Evolutionary conservation across 2,888 invertebrate species (phyloP), one percentile per base, ranked within the genome.

Genomic region (Argyresthia goedartella): DNA sequence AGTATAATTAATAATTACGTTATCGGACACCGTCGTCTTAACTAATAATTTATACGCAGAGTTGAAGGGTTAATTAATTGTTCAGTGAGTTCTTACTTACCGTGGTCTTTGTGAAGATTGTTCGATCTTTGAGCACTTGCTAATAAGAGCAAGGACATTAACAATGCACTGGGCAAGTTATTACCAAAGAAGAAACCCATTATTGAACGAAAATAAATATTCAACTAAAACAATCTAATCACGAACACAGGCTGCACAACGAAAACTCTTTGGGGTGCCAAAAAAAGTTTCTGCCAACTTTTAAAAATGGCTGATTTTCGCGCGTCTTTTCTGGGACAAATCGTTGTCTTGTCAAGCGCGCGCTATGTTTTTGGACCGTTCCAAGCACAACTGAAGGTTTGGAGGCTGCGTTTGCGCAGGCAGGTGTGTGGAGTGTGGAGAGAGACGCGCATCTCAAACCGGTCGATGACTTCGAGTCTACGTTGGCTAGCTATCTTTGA

Each of bases 61-160:
- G n/a, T 39, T 39, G 39, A 8, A 39, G 3, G n/a, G 9, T 8
- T 8, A 36, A 8, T 9, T 36, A 39, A 39, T 39, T 39, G 9
- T 11, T 9, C 39, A 39, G 25, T 25, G 25, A 25, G 25, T 6
- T 33, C 50, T 33, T 49, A 75, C 84, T 80, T 59, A 86, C 87
- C 86, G 65, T 73, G 72, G 63, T 84, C 81, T 69, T 76, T 73
- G 53, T 72, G 67, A 57, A 72, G 74, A 54, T 66, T 65, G 57
- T 73, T 75, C 9, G 76, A 62, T 63, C 81, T 80, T 67, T 87
- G 87, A 50, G 86, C 85, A 67, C 72, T 81, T 44, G 76, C 81
- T 59, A 87, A 63, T 53, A 86, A 65, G 59, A 85, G 74, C 60
- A 87, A 61, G 41, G 76, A 79, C 59, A 85, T 71, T 63, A 87